A percentile compares a stretch with the other conserved stretches of the same genome.
Evolutionary conservation across 23 tunicate species (phyloP).

Genomic region (Diplosoma virens): DNA sequence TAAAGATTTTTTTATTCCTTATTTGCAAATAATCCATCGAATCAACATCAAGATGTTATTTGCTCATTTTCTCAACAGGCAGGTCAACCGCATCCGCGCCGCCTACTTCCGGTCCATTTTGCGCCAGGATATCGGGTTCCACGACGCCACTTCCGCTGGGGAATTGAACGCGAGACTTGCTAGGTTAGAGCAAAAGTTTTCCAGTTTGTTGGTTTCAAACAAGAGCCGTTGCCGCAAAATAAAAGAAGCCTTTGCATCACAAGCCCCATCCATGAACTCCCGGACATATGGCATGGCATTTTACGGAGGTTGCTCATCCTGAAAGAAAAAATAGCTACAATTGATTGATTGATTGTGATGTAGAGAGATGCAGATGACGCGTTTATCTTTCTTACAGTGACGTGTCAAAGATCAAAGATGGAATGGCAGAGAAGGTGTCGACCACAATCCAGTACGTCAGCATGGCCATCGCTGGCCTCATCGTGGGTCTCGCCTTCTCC

Average conservation of each 20-base stretch:
- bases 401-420: conserved; percentile 75
- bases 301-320: too few relatives aligned
- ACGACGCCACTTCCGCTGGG: conserved; percentile 74
- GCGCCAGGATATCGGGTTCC: conserved; percentile 87
- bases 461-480: conserved; percentile 59
- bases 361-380: too few relatives aligned
- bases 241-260: too few relatives aligned
- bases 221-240: too few relatives aligned
- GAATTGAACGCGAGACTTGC: conserved; percentile 83
- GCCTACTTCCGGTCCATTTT: conserved; percentile 68
- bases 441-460: conserved; percentile 51
- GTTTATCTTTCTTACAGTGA: conserved; percentile 54
- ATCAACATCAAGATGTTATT: too few relatives aligned
- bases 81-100: conserved; percentile 49
- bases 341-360: too few relatives aligned
- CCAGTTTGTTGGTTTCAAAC: too few relatives aligned
- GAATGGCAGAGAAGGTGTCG: conserved; percentile 88
- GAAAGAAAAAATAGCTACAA: too few relatives aligned
- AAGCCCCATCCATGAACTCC: too few relatives aligned
- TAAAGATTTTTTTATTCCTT: too few relatives aligned
- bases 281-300: background rate
- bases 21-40: too few relatives aligned
- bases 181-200: too few relatives aligned
- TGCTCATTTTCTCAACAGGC: conserved; percentile 57
- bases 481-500: conserved; percentile 70